These are phyloP conservation scores for Cardinalis cardinalis DNA, from an alignment of 2,113 vertebrate species.

Conservation along the genomic window DNA sequence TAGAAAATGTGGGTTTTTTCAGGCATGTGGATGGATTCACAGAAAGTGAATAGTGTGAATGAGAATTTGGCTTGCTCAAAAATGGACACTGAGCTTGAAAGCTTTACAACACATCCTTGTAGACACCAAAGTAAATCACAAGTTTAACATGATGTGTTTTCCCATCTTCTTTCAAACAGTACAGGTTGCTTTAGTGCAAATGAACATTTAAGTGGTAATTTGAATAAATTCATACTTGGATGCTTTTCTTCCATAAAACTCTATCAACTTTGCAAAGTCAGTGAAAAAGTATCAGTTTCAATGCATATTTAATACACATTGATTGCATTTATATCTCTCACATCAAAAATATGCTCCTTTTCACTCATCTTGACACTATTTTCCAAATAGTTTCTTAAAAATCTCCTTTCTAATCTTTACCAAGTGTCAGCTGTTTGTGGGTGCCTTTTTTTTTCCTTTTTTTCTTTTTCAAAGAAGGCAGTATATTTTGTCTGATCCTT, in stretches of 20 bases:
- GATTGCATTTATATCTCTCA: background rate
- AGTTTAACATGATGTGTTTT: background rate
- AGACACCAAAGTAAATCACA: background rate
- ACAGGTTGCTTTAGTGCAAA: background rate
- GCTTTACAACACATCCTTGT: background rate
- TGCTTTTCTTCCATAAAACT: background rate
- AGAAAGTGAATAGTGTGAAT: background rate
- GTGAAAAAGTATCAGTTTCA: background rate
- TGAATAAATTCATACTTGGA: background rate
- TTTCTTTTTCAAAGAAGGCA: background rate
- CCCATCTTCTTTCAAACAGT: background rate
- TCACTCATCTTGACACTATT: background rate
- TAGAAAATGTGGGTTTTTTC: background rate
- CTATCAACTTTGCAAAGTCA: background rate
- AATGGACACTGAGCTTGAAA: background rate
- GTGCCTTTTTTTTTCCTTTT: fast-evolving
- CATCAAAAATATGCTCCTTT: constrained; percentile 3
- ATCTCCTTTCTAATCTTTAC: background rate
- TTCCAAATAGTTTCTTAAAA: background rate
- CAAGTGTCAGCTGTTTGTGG: background rate
- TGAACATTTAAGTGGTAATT: background rate
- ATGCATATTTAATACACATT: background rate
- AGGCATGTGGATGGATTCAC: background rate
- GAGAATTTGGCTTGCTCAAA: background rate
- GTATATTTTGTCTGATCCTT: background rate